A percentile compares a stretch with the other conserved stretches of the same genome.
These are phyloP conservation scores for Pseudonaja textilis DNA, from an alignment of 2,113 vertebrate genomes.

Conservation along the genomic window DNA sequence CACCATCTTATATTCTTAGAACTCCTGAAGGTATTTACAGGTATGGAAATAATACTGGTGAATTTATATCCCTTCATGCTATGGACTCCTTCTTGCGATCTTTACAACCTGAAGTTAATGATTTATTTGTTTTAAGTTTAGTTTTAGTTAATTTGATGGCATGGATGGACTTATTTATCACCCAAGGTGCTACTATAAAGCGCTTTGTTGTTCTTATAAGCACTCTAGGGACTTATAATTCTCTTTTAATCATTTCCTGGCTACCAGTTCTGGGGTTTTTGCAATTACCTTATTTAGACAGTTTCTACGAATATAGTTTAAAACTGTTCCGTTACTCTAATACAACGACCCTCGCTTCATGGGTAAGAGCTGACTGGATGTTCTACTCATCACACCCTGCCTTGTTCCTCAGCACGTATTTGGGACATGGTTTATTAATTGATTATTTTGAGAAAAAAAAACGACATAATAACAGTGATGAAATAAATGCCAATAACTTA, in stretches of 20 bases:
- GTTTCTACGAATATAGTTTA: slow-evolving; percentile 91
- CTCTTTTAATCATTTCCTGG: slow-evolving; percentile 94
- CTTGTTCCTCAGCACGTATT: slow-evolving; percentile 93
- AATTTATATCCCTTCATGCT: slow-evolving; percentile 90
- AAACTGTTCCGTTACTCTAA: slow-evolving; percentile 93
- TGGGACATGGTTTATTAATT: slow-evolving; percentile 90
- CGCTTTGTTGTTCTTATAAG: slow-evolving; percentile 97
- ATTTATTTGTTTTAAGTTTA: slow-evolving; percentile 93
- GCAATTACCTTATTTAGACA: slow-evolving; percentile 91
- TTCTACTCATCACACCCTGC: slow-evolving; percentile 97
- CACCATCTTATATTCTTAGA: slow-evolving; percentile 90
- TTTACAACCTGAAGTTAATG: slow-evolving; percentile 94
- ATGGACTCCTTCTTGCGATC: slow-evolving; percentile 96
- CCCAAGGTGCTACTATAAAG: slow-evolving; percentile 95
- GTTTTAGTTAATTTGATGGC: slow-evolving; percentile 96
- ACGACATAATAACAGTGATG: slow-evolving; percentile 76
- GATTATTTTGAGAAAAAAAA: slow-evolving; percentile 98
- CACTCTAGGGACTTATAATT: slow-evolving; percentile 97
- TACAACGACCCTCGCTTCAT: slow-evolving; percentile 90
- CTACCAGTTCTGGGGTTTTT: slow-evolving; percentile 94
- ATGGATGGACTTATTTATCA: slow-evolving; percentile 99
- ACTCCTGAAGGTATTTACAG: slow-evolving; percentile 95
- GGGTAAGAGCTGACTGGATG: slow-evolving; percentile 94
- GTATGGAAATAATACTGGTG: slow-evolving; percentile 91
- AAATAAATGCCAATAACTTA: slow-evolving; percentile 90